Evolutionary conservation across 2,113 vertebrate genomes (phyloP), one percentile per base, ranked within the genome.

Genomic region (Limanda limanda): DNA sequence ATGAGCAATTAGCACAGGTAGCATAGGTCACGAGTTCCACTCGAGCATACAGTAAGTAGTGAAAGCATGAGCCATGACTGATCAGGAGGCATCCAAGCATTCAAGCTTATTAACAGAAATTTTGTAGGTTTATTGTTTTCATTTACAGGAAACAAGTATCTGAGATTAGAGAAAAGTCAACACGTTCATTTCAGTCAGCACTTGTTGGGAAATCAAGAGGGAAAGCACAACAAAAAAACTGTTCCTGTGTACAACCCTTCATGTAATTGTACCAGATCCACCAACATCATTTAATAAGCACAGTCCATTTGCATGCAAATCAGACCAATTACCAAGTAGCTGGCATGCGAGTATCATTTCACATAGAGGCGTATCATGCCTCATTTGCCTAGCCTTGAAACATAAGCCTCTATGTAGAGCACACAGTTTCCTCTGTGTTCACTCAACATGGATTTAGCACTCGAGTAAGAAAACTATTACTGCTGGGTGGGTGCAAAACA

Each of bases 1-100:
- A 93, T 92, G 91, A 86, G 91, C 85, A 92, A 93, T 93, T 93
- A 92, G 88, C 76, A 57, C 86, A 87, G 84, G 81, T 85, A 78
- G 80, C n/a, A 72, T 51, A 82, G 89, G 89, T 89, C 88, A 81
- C 56, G 79, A 78, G 78, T 80, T 74, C 81, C 78, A 78, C 78
- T 78, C 76, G 10, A 65, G 86, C 83, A 48, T 59, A 52, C 59
- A 69, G 76, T 48, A 61, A 76, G 70, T n/a, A 61, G 82, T 74
- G 75, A 88, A 75, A 74, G 71, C 61, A 68, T 79, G 88, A 78
- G 71, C 83, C 82, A 61, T 9, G 63, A 45, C 60, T 51, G 23
- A 31, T 31, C 27, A 76, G 14, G 70, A 62, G 55, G 77, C 1
- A 0, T 12, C 25, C 25, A 47, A 71, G 20, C 60, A 0, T 12